These are phyloP conservation scores for Hofmannophila pseudospretella DNA, from an alignment of 2,888 invertebrate genomes.

Conservation along the genomic window DNA sequence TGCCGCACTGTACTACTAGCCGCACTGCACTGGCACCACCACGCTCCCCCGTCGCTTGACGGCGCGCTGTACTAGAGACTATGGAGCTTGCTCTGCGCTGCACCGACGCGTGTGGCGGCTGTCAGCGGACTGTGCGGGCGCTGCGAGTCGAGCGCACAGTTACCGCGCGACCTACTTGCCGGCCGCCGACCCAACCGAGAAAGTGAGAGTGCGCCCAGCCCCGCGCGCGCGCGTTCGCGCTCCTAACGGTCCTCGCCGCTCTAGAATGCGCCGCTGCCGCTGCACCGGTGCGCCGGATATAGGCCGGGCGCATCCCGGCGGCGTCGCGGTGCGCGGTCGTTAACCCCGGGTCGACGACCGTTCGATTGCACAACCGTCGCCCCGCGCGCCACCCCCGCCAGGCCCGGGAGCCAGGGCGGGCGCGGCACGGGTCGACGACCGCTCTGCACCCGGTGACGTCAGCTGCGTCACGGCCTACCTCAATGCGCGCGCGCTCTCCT, in stretches of 20 bases:
- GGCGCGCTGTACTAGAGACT: constrained; percentile 30
- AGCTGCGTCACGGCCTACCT: constrained; percentile 78
- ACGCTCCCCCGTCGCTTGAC: background rate
- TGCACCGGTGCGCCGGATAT: constrained; percentile 77
- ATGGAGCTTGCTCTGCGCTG: constrained; percentile 47
- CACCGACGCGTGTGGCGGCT: constrained; percentile 80
- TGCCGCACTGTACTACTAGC: constrained; percentile 62
- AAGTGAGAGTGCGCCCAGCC: constrained; percentile 75
- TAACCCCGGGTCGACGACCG: constrained; percentile 75
- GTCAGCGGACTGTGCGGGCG: constrained; percentile 75
- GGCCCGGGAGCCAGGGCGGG: constrained; percentile 61
- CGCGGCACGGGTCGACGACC: constrained; percentile 54
- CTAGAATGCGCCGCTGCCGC: constrained; percentile 74
- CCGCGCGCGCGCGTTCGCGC: constrained; percentile 50
- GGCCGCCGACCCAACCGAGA: constrained; percentile 84
- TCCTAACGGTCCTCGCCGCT: constrained; percentile 75
- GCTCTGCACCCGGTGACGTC: constrained; percentile 65
- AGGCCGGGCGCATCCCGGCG: constrained; percentile 78
- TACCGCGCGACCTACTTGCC: constrained; percentile 87
- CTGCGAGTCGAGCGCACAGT: constrained; percentile 77
- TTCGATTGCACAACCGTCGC: constrained; percentile 71
- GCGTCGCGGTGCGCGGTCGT: constrained; percentile 70
- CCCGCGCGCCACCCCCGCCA: constrained; percentile 36
- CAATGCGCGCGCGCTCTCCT: constrained; percentile 75
- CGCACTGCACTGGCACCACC: constrained; percentile 60